Evolutionary conservation across 2,113 vertebrate genomes (phyloP), one percentile per base, ranked within the genome.

Genomic region (Spea multiplicata): DNA sequence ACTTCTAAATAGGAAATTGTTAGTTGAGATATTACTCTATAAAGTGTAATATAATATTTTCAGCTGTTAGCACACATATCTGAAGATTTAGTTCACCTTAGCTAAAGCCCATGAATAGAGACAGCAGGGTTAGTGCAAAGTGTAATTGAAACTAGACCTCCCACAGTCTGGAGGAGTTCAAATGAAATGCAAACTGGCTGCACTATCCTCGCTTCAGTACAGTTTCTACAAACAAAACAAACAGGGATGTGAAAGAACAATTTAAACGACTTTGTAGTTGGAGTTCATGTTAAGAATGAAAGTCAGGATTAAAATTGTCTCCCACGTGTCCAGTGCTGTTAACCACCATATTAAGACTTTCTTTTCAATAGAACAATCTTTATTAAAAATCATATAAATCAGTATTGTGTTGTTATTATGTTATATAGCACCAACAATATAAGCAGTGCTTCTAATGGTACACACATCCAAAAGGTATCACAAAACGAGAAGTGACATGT

Each of bases 91-190:
- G 9, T 80, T 80, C 71, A 80, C 78, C 71, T 74, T 74, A 74
- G 71, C 55, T 59, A 74, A 16, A 64, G 64, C 50, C 78, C 78
- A 80, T 74, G 78, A 80, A 80, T 80, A 80, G 78, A 71, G 69
- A 68, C 78, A 74, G 78, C 62, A 57, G 77, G 62, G 66, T 80
- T 80, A 73, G 66, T 67, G 61, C 61, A 74, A 61, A 44, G 50
- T 74, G 78, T 74, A 80, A 80, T 80, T 74, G 78, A 80, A 66
- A 74, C 78, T 80, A 65, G 78, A 80, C 71, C 78, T 74, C 78
- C 78, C 78, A 80, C 78, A 50, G 78, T 44, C 78, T 74, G 78
- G 78, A 71, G 78, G 78, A 73, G 78, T 80, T 80, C 65, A 74
- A 74, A 80, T 80, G 78, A 74, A 80, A 80, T 80, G 62, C 78